Base-by-base conservation (phyloP, 2,113 vertebrate species). In the Ceyx melanurus region DNA sequence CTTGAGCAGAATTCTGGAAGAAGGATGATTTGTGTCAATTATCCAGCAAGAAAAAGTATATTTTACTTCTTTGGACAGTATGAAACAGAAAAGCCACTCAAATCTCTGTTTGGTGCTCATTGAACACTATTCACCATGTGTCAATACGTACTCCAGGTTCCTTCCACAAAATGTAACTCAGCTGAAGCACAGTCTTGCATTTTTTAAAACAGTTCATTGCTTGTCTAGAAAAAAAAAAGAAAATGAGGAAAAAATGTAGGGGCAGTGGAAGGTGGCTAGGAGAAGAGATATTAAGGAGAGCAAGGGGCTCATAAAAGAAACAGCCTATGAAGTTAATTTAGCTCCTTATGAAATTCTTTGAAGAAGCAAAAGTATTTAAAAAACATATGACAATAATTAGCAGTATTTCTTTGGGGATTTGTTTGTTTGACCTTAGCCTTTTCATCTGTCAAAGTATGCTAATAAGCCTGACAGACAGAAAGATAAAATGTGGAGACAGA, bases 381-480 rank as follows among this genome's bases (percentile, higher is more conserved):
- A 98, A 97, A 95, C 96, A 97, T 95, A 96, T 96, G 97, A 97
- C 94, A 97, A 97, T 96, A 97, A 98, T 98, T 97, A 97, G 96
- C 94, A 92, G 94, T 85, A 96, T 97, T 98, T 97, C 97, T 97
- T 97, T 86, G 91, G 98, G 97, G 97, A 95, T 88, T 97, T 97
- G 96, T 96, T 97, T 94, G 96, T 96, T 98, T 98, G 97, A 98
- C 97, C 97, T 97, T 97, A 97, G 97, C 94, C 97, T 97, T 97
- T 97, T 98, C 97, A 97, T 98, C 97, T 97, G 97, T 97, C 97
- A 97, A 95, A 97, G 89, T 97, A 97, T 97, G 97, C 97, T 97
- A 97, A 97, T 98, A 94, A 94, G 95, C 82, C 94, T 95, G 90
- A 95, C 94, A 97, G 95, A 96, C 94, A 96, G 97, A 96, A 94